A percentile compares a stretch with the other conserved stretches of the same genome.
These are phyloP conservation scores for Eulemur rubriventer DNA, from an alignment of 2,797 vertebrate genomes.

Conservation along the genomic window DNA sequence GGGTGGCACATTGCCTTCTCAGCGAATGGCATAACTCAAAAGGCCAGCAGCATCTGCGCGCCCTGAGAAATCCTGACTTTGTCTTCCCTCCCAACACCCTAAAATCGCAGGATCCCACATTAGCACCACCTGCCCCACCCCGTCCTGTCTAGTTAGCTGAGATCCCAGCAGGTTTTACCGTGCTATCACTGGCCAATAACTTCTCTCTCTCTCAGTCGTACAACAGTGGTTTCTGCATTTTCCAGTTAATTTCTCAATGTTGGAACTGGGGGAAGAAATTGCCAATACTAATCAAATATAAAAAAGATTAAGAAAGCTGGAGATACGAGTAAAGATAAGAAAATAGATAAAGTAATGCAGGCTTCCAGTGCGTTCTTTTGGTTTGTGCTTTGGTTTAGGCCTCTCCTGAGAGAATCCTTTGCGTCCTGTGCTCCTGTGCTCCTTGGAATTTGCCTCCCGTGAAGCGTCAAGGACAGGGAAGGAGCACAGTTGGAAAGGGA, in stretches of 20 bases:
- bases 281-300: constrained; percentile 1
- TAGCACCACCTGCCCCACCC: not conserved
- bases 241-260: constrained; percentile 23
- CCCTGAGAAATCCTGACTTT: not conserved
- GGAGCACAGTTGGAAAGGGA: not conserved
- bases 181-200: not conserved
- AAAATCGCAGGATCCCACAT: not conserved
- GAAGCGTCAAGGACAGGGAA: not conserved
- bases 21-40: not conserved
- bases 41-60: not conserved
- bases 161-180: not conserved
- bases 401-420: not conserved
- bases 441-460: not conserved
- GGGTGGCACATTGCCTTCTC: not conserved
- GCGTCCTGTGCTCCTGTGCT: not conserved
- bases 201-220: not conserved
- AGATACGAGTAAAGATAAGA: not conserved
- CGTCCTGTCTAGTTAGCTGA: not conserved
- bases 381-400: not conserved
- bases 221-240: not conserved
- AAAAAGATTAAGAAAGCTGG: constrained; percentile 23
- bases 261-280: not conserved
- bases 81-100: not conserved
- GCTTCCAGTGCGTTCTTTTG: not conserved
- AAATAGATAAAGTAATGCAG: not conserved